Conservation (phyloP, 1,140 invertebrate genomes). For the Aphis craccivora region DNA sequence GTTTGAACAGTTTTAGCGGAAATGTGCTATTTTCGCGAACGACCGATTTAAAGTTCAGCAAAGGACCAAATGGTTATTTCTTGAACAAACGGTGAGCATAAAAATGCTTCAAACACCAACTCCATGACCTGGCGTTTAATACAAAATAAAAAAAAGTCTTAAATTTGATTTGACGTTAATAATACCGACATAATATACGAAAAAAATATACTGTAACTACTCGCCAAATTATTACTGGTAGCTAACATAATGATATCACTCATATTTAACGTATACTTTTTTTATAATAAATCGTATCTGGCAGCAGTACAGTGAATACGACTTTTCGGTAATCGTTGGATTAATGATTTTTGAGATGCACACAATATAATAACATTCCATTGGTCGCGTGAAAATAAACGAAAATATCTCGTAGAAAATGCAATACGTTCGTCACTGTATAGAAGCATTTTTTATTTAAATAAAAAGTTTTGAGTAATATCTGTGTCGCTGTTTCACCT, state of each 20-base stretch:
- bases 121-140: not conserved
- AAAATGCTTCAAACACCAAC: not conserved
- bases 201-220: not conserved
- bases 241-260: not conserved
- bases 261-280: not conserved
- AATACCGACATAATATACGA: not conserved
- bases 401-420: not conserved
- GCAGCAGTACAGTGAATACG: not conserved
- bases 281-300: not conserved
- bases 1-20: not conserved
- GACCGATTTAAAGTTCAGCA: slow-evolving; percentile 13
- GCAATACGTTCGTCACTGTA: not conserved
- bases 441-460: not conserved
- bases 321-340: not conserved
- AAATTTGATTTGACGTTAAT: not conserved
- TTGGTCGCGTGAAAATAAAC: too few relatives aligned
- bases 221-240: not conserved
- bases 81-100: not conserved
- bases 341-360: not conserved
- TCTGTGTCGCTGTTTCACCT: not conserved
- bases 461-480: not conserved
- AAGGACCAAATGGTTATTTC: slow-evolving; percentile 14
- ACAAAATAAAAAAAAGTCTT: not conserved
- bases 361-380: too few relatives aligned
- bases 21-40: not conserved